Percentiles rank a stretch among this genome's conserved stretches.
Conservation (phyloP, 2,113 vertebrate species). For the Colius striatus region DNA sequence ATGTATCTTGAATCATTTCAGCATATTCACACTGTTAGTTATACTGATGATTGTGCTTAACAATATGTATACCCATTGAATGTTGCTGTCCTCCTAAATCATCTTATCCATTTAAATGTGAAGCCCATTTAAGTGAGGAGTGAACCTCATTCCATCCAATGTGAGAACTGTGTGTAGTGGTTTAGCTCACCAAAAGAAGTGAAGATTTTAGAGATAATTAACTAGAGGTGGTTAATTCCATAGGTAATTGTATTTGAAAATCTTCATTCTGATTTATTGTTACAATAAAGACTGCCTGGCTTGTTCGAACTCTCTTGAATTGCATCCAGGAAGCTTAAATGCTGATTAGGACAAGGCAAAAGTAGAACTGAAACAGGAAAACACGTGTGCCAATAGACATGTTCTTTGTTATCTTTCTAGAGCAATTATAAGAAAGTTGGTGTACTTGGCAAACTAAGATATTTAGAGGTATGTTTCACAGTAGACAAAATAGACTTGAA, state of each 20-base stretch:
- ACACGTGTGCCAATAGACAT: accelerated
- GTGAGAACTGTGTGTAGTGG: background rate
- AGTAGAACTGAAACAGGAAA: background rate
- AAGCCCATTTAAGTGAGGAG: background rate
- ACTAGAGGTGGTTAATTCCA: background rate
- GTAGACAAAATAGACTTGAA: background rate
- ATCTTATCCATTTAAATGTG: background rate
- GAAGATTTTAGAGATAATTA: background rate
- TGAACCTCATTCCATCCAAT: background rate
- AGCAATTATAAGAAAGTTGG: background rate
- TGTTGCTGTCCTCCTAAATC: background rate
- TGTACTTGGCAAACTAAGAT: background rate
- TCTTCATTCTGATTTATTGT: background rate
- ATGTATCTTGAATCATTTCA: background rate
- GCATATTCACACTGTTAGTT: background rate
- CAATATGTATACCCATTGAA: background rate
- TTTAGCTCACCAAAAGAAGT: background rate
- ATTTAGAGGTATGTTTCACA: background rate
- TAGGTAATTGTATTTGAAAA: background rate
- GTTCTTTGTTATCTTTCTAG: background rate
- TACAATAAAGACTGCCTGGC: background rate
- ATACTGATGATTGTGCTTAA: background rate
- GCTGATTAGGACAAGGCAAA: background rate
- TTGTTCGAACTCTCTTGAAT: background rate
- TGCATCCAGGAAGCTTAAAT: background rate